Evolutionary conservation across 2,797 vertebrate species (phyloP).

Genomic region (Eulemur coronatus): DNA sequence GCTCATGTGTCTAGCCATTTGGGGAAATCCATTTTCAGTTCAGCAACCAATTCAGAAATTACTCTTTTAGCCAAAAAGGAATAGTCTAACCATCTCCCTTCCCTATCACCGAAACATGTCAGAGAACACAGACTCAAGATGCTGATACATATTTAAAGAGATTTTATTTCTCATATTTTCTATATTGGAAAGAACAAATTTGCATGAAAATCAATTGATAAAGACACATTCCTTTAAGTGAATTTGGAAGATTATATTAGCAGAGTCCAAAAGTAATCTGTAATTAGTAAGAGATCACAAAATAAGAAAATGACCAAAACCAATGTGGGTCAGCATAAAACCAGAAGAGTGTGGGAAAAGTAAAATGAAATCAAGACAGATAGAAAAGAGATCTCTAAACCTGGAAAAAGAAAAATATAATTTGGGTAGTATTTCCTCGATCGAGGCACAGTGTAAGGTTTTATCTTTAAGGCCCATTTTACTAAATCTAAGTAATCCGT

Average conservation of each 20-base stretch:
- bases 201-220: background rate
- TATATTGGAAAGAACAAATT: background rate
- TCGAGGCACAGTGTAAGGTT: background rate
- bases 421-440: background rate
- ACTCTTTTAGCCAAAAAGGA: background rate
- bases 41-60: background rate
- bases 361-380: background rate
- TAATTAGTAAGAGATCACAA: background rate
- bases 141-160: background rate
- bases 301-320: background rate
- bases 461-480: background rate
- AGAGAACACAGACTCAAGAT: background rate
- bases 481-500: background rate
- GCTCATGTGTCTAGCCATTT: background rate
- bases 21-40: constrained; percentile 1
- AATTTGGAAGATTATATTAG: constrained; percentile 11
- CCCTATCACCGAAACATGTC: background rate
- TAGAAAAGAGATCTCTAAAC: background rate
- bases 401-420: background rate
- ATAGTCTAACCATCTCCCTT: background rate
- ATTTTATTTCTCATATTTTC: background rate
- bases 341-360: background rate
- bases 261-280: background rate
- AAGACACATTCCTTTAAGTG: background rate
- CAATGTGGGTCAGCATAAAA: background rate